These are phyloP conservation scores for Ctenodactylus gundi DNA, from an alignment of 2,113 vertebrate genomes.

Conservation along the genomic window DNA sequence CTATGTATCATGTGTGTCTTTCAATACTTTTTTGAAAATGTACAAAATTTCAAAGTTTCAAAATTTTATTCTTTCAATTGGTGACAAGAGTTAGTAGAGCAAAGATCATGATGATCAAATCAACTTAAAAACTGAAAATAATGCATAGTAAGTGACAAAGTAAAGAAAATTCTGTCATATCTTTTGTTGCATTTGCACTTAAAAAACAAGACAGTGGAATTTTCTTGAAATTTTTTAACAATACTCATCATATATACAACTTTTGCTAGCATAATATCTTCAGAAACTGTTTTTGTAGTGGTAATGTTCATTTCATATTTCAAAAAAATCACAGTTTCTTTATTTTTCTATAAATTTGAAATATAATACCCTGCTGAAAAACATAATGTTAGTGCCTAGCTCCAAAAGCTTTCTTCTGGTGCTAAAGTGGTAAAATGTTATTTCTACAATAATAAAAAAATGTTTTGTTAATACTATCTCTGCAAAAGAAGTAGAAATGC, in stretches of 20 bases:
- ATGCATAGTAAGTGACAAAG: background rate
- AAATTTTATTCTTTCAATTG: background rate
- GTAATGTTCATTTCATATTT: slow-evolving; percentile 38
- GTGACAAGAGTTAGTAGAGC: background rate
- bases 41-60: background rate
- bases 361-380: slow-evolving; percentile 2
- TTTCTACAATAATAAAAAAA: slow-evolving; percentile 30
- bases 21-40: background rate
- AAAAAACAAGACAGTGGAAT: background rate
- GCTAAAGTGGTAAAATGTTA: background rate
- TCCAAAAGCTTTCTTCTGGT: background rate
- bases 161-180: background rate
- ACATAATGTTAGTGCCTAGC: background rate
- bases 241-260: background rate
- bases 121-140: too few species aligned
- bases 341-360: slow-evolving; percentile 34
- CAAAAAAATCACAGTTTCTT: background rate
- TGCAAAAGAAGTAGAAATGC: background rate
- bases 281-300: background rate
- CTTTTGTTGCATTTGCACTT: background rate
- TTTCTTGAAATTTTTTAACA: slow-evolving; percentile 32
- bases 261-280: background rate
- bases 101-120: too few species aligned
- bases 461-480: background rate
- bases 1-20: too few species aligned